phyloP scores from a whole-genome alignment of 1,140 invertebrate genomes.

The Saccostrea echinata region DNA sequence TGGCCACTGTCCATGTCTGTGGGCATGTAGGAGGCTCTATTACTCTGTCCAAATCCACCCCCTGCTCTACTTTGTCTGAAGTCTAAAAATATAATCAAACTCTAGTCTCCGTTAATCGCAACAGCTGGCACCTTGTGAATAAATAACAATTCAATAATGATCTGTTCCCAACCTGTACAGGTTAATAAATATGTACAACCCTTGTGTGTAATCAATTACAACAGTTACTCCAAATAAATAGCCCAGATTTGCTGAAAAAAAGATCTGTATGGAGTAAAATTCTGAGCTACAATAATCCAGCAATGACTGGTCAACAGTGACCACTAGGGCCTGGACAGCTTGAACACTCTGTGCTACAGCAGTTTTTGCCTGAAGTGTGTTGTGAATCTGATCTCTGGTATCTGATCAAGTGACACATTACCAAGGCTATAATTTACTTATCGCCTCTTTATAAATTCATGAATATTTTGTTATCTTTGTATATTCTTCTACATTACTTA shows the following conservation, averaged over 20 bases:
- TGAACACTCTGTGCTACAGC: background rate
- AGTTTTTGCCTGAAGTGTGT: background rate
- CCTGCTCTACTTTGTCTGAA: constrained; percentile 4
- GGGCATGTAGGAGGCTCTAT: constrained; percentile 56
- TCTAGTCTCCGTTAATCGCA: background rate
- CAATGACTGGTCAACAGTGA: background rate
- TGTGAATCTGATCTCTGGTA: background rate
- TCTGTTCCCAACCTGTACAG: background rate
- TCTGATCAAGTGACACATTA: constrained; percentile 19
- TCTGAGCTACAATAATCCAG: background rate
- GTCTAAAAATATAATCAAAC: background rate
- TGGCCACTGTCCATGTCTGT: constrained; percentile 64
- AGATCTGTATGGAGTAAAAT: background rate
- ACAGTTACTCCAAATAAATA: background rate
- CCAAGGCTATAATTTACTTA: constrained; percentile 6
- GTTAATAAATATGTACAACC: background rate
- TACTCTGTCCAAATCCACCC: constrained; percentile 30
- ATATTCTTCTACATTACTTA: background rate
- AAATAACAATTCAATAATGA: background rate
- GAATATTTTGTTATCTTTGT: background rate
- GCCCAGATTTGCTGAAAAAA: background rate
- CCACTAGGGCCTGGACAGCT: background rate
- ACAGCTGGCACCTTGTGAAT: background rate
- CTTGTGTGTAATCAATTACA: background rate
- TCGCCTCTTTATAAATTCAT: constrained; percentile 27